phyloP scores from a whole-genome alignment of 2,797 vertebrate species.

The Coccyzus lansbergi region DNA sequence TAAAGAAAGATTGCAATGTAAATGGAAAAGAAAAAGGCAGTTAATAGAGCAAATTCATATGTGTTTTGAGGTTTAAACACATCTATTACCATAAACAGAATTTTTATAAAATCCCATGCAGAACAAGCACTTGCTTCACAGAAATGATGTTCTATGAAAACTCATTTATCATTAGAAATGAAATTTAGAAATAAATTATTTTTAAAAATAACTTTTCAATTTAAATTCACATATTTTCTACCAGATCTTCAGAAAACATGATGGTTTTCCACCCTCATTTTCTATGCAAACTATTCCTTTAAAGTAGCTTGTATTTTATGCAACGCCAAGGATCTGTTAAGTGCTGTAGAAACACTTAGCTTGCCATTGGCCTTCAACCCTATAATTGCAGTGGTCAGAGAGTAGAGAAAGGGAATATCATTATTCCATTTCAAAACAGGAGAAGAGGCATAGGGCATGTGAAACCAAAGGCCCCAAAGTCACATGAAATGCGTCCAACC shows the following conservation, averaged over 20 bases:
- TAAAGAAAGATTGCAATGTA: conserved; percentile 69
- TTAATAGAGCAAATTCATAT: conserved; percentile 43
- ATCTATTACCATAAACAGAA: background rate
- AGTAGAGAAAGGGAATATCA: conserved; percentile 33
- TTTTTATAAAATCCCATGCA: background rate
- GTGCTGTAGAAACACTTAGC: conserved; percentile 27
- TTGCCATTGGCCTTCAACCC: background rate
- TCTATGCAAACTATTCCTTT: background rate
- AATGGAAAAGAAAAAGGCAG: conserved; percentile 55
- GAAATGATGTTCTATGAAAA: background rate
- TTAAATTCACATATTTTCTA: background rate
- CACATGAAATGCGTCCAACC: conserved; percentile 9
- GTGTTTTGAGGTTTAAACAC: conserved; percentile 24
- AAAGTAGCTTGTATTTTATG: conserved; percentile 26
- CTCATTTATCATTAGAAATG: background rate
- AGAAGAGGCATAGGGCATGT: conserved; percentile 1
- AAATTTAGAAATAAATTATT: background rate
- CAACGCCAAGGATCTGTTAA: background rate
- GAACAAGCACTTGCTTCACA: background rate
- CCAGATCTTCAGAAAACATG: background rate
- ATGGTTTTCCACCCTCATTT: background rate
- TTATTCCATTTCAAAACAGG: conserved; percentile 47
- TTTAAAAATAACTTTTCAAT: background rate
- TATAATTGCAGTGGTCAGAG: conserved; percentile 44
- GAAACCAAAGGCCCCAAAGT: conserved; percentile 46